Conservation (phyloP, 2,888 invertebrate genomes). For the Drosophila acutilabella region DNA sequence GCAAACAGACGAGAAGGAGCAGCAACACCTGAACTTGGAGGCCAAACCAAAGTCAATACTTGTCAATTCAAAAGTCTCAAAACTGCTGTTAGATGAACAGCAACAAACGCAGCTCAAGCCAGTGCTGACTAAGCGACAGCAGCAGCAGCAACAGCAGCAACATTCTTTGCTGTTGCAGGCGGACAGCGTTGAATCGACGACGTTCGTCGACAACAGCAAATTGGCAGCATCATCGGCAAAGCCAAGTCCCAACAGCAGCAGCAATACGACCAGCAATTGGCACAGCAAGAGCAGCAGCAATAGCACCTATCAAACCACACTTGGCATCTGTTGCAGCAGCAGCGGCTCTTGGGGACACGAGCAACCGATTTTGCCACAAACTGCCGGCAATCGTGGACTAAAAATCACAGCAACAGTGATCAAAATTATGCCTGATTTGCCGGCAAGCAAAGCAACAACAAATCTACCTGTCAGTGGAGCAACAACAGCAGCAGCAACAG, state of each 20-base stretch:
- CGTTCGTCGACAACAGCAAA: slow-evolving; percentile 43
- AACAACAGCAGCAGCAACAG: background rate
- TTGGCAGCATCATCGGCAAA: background rate
- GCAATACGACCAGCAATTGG: slow-evolving; percentile 13
- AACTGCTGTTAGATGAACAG: background rate
- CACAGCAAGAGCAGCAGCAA: slow-evolving; percentile 13
- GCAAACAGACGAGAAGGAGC: background rate
- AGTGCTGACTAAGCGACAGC: slow-evolving; percentile 1
- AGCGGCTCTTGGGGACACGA: slow-evolving; percentile 33
- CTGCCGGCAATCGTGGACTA: slow-evolving; percentile 38
- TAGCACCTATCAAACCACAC: slow-evolving; percentile 15
- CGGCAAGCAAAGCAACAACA: background rate
- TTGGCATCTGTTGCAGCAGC: slow-evolving; percentile 27
- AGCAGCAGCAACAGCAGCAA: background rate
- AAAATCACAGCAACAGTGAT: slow-evolving; percentile 67
- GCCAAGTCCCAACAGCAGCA: slow-evolving; percentile 11
- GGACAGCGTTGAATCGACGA: slow-evolving; percentile 23
- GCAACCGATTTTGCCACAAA: background rate
- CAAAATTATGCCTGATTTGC: slow-evolving; percentile 37
- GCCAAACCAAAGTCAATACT: background rate
- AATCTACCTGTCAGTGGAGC: no score
- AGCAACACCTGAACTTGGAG: background rate
- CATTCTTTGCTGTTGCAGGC: slow-evolving; percentile 35
- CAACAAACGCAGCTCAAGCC: background rate
- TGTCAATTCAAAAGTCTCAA: background rate